Evolutionary conservation across 2,888 invertebrate species (phyloP).

Genomic region (Chrysodeixis includens): DNA sequence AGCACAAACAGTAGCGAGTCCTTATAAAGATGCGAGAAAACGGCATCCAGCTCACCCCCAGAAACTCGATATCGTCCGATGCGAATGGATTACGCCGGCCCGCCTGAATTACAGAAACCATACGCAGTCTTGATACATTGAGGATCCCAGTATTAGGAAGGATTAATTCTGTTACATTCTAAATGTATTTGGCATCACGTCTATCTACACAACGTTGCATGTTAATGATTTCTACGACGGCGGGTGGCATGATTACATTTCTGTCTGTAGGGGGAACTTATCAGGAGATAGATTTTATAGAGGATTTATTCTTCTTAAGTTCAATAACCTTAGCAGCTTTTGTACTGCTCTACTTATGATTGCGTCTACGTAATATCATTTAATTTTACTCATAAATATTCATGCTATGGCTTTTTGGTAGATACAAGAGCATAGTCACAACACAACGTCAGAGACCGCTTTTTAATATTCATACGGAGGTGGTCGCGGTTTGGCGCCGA

Average conservation of each 20-base stretch:
- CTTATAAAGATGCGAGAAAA: slow-evolving; percentile 73
- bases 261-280: slow-evolving; percentile 5
- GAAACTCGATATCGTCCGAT: slow-evolving; percentile 82
- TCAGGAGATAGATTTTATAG: not conserved
- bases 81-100: slow-evolving; percentile 83
- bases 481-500: slow-evolving; percentile 70
- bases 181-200: slow-evolving; percentile 76
- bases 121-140: slow-evolving; percentile 83
- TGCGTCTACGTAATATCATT: not conserved
- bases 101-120: slow-evolving; percentile 88
- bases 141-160: slow-evolving; percentile 80
- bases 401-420: slow-evolving; percentile 11
- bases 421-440: slow-evolving; percentile 29
- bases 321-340: not conserved
- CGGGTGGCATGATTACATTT: slow-evolving; percentile 35
- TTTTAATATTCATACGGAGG: slow-evolving; percentile 70
- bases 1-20: slow-evolving; percentile 49
- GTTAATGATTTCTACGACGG: slow-evolving; percentile 52
- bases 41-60: slow-evolving; percentile 71
- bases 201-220: slow-evolving; percentile 70
- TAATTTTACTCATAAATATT: not conserved
- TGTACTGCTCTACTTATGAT: not conserved
- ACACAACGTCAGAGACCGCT: slow-evolving; percentile 40
- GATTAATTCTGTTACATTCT: slow-evolving; percentile 82
- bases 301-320: slow-evolving; percentile 8